Conservation (phyloP, 1,140 invertebrate genomes). For the Brachionus sp. region DNA sequence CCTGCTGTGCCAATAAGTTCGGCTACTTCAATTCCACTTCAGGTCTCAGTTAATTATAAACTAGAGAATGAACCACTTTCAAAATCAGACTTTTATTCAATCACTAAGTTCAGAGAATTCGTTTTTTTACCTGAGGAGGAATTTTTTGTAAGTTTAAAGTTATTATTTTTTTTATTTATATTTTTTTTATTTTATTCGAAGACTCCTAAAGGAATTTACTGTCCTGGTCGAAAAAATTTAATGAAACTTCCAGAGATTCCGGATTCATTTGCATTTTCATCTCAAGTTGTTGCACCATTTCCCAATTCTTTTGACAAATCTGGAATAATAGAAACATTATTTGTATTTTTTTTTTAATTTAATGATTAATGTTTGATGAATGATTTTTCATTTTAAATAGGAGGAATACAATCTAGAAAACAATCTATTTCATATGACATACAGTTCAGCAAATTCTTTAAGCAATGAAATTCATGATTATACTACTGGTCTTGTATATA, state of each 20-base stretch:
- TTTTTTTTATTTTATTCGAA: background rate
- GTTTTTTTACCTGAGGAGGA: background rate
- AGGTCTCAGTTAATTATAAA: conserved; percentile 2
- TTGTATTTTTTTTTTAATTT: background rate
- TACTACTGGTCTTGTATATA: conserved; percentile 17
- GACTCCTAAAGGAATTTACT: conserved; percentile 42
- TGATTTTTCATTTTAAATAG: background rate
- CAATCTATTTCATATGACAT: background rate
- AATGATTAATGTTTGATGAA: no score
- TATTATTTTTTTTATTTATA: background rate
- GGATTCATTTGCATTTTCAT: background rate
- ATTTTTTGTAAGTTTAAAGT: conserved; percentile 11
- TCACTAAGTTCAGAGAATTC: background rate
- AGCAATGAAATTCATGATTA: conserved; percentile 39
- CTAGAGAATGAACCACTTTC: background rate
- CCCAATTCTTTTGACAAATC: background rate
- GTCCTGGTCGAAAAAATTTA: conserved; percentile 18
- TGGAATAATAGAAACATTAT: background rate
- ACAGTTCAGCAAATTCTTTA: background rate
- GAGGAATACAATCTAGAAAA: conserved; percentile 38
- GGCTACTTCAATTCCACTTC: background rate
- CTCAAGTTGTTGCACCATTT: conserved; percentile 9
- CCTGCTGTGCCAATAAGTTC: background rate
- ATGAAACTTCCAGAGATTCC: background rate
- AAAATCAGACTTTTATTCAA: background rate